These are phyloP conservation scores for Sebastiscus albofasciatus DNA, from an alignment of 2,797 vertebrate genomes.

Conservation along the genomic window DNA sequence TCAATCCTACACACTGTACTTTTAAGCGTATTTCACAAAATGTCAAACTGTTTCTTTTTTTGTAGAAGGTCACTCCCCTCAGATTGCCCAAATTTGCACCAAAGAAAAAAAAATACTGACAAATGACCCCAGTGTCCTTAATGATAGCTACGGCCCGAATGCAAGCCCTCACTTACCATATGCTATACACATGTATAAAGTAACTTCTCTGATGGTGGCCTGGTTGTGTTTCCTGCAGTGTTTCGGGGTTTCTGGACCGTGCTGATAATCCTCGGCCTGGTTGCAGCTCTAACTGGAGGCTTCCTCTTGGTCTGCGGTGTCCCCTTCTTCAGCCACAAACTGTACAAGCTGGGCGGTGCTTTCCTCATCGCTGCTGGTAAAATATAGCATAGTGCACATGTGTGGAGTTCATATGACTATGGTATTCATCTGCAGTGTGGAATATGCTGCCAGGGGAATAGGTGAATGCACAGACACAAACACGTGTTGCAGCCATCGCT, in stretches of 20 bases:
- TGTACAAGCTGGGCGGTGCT: constrained; percentile 85
- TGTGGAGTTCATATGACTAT: neutral
- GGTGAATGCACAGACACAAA: constrained; percentile 17
- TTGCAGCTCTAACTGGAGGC: constrained; percentile 79
- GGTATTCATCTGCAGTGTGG: neutral
- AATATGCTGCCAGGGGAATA: neutral
- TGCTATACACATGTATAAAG: neutral
- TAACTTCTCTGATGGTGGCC: neutral
- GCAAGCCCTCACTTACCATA: neutral
- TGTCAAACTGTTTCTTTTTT: neutral
- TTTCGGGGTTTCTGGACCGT: constrained; percentile 92
- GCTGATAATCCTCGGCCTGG: constrained; percentile 84
- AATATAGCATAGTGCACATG: constrained; percentile 23
- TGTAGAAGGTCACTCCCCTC: neutral
- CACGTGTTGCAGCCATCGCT: constrained; percentile 11
- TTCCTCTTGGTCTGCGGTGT: constrained; percentile 88
- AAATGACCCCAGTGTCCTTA: neutral
- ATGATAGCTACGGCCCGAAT: no score
- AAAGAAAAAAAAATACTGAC: neutral
- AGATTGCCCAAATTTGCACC: neutral
- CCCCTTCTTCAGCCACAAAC: constrained; percentile 84
- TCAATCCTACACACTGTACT: no score
- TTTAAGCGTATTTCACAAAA: neutral
- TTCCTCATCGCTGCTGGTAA: constrained; percentile 88
- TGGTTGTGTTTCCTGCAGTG: constrained; percentile 74